phyloP scores from a whole-genome alignment of 37 sponge, comb jelly and placozoan genomes.

The Beroe forskalii region DNA sequence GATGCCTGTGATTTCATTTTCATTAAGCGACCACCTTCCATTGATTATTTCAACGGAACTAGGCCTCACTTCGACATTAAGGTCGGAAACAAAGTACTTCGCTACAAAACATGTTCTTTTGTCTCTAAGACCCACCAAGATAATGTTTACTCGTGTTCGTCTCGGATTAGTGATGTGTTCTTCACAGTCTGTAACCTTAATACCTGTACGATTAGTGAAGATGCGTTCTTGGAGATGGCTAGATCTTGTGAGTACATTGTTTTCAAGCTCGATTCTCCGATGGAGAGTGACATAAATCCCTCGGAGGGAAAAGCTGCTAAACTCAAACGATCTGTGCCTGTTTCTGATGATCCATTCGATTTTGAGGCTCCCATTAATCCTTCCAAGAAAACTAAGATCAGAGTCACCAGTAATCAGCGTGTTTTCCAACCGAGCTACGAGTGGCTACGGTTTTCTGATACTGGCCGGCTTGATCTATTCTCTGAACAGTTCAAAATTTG shows the following conservation, averaged over 20 bases:
- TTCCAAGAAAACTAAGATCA: neutral
- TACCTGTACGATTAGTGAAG: neutral
- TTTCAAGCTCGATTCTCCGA: neutral
- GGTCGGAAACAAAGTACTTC: neutral
- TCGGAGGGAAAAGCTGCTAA: neutral
- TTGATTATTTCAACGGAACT: neutral
- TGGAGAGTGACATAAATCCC: no score
- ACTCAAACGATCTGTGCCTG: neutral
- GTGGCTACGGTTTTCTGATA: neutral
- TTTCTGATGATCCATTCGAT: neutral
- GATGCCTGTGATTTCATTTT: neutral
- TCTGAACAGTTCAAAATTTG: conserved; percentile 1
- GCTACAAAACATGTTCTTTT: neutral
- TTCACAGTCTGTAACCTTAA: neutral
- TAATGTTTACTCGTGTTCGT: neutral
- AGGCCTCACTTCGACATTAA: conserved; percentile 3
- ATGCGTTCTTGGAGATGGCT: conserved; percentile 5
- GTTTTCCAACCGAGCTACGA: neutral
- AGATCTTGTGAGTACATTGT: neutral
- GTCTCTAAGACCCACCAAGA: neutral
- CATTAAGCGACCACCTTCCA: neutral
- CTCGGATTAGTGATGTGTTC: neutral
- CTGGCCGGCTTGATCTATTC: neutral
- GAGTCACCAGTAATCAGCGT: neutral
- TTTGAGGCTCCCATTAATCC: neutral